phyloP scores from a whole-genome alignment of 2,113 vertebrate species.

The Raja brachyura region DNA sequence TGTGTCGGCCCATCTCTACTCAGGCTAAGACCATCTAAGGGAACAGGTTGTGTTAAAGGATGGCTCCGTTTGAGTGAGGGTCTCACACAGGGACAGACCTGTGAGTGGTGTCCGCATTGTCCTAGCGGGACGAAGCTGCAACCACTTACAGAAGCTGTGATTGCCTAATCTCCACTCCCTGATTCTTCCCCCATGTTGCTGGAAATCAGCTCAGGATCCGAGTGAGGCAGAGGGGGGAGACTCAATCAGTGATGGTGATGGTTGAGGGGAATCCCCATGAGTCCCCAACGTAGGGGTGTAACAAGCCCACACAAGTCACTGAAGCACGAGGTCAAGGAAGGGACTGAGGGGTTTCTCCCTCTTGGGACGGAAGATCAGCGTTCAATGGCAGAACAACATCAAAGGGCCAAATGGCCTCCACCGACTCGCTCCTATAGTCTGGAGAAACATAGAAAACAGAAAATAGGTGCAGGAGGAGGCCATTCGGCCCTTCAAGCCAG shows the following conservation, averaged over 20 bases:
- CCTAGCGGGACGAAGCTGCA: neutral
- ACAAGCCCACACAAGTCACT: too few species aligned
- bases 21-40: neutral
- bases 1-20: conserved; percentile 40
- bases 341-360: too few species aligned
- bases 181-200: neutral
- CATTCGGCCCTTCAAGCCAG: too few species aligned
- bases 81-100: conserved; percentile 6
- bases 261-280: neutral
- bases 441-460: too few species aligned
- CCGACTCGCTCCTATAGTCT: too few species aligned
- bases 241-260: neutral
- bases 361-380: too few species aligned
- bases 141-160: too few species aligned
- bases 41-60: conserved; percentile 43
- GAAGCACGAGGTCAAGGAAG: too few species aligned
- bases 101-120: neutral
- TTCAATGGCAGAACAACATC: too few species aligned
- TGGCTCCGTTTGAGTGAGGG: conserved; percentile 41
- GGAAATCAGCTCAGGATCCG: neutral
- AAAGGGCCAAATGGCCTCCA: too few species aligned
- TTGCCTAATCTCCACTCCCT: neutral
- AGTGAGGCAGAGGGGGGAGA: neutral
- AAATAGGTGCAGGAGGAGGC: too few species aligned
- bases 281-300: too few species aligned